Percentiles rank a stretch among this genome's conserved stretches.
Evolutionary conservation across 2,797 vertebrate genomes (phyloP).

Genomic region (Notolabrus celidotus): DNA sequence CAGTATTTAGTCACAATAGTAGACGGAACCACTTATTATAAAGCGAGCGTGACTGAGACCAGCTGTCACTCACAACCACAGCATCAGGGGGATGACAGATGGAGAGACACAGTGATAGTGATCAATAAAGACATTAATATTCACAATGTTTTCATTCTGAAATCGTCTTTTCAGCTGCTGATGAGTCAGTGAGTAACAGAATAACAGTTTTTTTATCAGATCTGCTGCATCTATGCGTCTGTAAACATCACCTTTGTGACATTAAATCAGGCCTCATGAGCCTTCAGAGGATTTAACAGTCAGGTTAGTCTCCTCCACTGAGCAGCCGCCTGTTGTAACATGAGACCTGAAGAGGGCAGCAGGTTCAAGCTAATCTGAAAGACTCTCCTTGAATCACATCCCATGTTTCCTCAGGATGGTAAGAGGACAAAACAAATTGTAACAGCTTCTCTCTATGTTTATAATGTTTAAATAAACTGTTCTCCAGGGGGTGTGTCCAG

Average conservation of each 20-base stretch:
- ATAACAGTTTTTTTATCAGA: no score
- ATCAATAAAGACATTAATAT: no score
- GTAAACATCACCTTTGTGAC: neutral
- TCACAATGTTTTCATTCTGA: no score
- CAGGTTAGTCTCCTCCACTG: slow-evolving; percentile 22
- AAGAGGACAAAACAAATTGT: slow-evolving; percentile 12
- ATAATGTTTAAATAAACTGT: neutral
- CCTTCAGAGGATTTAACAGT: slow-evolving; percentile 1
- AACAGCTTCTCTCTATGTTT: slow-evolving; percentile 18
- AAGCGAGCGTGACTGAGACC: no score
- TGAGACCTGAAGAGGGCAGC: slow-evolving; percentile 76
- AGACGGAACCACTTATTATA: no score
- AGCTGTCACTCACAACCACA: no score
- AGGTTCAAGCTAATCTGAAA: slow-evolving; percentile 53
- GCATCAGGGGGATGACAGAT: no score
- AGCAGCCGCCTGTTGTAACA: slow-evolving; percentile 51
- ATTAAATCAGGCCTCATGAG: neutral
- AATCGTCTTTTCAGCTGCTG: no score
- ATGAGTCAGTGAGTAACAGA: neutral
- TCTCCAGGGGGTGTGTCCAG: slow-evolving; percentile 19
- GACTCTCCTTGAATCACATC: slow-evolving; percentile 16
- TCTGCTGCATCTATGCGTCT: no score
- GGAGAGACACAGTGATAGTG: no score
- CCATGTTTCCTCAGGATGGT: slow-evolving; percentile 32
- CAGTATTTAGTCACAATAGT: no score